A percentile compares a stretch with the other conserved stretches of the same genome.
These are phyloP conservation scores for Pherbina coryleti DNA, from an alignment of 2,888 invertebrate species.

Conservation along the genomic window DNA sequence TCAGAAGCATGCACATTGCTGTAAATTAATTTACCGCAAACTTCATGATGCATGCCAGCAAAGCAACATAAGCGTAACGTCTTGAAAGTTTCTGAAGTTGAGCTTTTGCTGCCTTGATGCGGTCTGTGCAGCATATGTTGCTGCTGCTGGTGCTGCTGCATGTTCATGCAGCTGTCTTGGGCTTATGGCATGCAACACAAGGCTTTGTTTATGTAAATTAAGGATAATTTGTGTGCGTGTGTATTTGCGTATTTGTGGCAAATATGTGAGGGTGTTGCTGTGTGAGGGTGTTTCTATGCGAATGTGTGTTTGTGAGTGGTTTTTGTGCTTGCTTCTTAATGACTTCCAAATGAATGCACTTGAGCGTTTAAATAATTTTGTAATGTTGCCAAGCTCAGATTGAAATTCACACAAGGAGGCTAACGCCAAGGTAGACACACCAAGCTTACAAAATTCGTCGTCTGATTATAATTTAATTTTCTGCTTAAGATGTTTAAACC, in stretches of 20 bases:
- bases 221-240: not conserved
- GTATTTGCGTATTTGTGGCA: not conserved
- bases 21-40: slow-evolving; percentile 9
- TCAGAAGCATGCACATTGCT: not conserved
- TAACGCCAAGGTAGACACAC: not conserved
- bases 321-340: slow-evolving; percentile 10
- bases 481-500: not conserved
- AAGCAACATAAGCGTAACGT: not conserved
- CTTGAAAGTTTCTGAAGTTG: not conserved
- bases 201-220: not conserved
- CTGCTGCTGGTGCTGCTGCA: not conserved
- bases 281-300: too few species aligned
- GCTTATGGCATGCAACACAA: not conserved
- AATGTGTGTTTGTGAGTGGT: not conserved
- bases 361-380: slow-evolving; percentile 11
- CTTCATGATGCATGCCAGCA: not conserved
- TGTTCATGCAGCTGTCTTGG: slow-evolving; percentile 7
- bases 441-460: not conserved
- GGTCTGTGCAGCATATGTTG: not conserved
- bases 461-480: not conserved
- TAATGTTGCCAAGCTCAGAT: not conserved
- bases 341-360: slow-evolving; percentile 28
- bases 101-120: not conserved
- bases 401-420: not conserved
- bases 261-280: slow-evolving; percentile 17